Base-by-base conservation (phyloP, 1,140 invertebrate species). In the Sitodiplosis mosellana region DNA sequence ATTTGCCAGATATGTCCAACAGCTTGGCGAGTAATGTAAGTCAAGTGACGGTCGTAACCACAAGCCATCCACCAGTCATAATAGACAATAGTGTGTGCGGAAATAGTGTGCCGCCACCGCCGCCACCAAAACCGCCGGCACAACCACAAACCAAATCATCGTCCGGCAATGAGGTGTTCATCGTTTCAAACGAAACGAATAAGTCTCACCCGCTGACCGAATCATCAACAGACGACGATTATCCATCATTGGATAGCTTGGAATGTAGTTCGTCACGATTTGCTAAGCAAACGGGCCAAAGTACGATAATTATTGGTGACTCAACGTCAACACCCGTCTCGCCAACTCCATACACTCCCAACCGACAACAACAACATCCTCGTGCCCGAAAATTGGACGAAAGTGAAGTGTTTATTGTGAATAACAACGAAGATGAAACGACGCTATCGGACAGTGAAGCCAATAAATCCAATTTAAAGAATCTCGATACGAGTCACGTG, bases 31-130 rank as follows among this genome's bases (percentile, higher is more conserved):
- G 78, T 2, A 78, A 77, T 50, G 72, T 80, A 34, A 82, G 77
- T 51, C 79, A 81, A 54, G 79, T 86, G 18, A 86, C 82, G 2
- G 81, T 86, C 3, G 83, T 85, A 43, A 85, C 81, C 10, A 85
- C 81, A 21, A 76, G 72, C 2, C 83, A 86, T 68, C 83, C 83
- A 41, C 82, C 83, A 6, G 77, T 83, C 2, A 68, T 86, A 11
- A 71, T 76, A 37, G 77, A 79, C 48, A 71, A 70, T 53, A 52
- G 60, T 1, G 36, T 51, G 48, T n/a, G n/a, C n/a, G n/a, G n/a
- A n/a, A n/a, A n/a, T n/a, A n/a, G n/a, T n/a, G n/a, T n/a, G n/a
- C n/a, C n/a, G n/a, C n/a, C n/a, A n/a, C n/a, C n/a, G n/a, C n/a
- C n/a, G n/a, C 21, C 21, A 7, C 43, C 48, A 17, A 15, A 51